Evolutionary conservation across 2,888 invertebrate genomes (phyloP).

Genomic region (Diogma glabrata): DNA sequence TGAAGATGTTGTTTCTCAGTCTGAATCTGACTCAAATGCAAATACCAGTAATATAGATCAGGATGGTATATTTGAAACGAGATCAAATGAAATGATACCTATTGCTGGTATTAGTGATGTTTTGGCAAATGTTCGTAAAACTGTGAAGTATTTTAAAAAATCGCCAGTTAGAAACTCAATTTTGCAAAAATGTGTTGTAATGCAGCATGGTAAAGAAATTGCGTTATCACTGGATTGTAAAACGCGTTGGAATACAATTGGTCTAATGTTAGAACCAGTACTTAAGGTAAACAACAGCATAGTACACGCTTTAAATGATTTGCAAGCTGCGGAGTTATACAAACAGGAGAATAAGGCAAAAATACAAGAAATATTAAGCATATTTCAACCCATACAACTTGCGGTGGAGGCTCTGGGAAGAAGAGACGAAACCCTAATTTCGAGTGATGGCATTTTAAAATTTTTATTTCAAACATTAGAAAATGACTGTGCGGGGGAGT

Average conservation of each 20-base stretch:
- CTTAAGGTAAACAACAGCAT: not conserved
- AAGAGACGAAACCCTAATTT: not conserved
- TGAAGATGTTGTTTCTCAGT: not conserved
- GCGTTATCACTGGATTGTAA: too few relatives aligned
- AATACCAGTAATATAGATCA: not conserved
- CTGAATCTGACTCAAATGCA: not conserved
- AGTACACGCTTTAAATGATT: not conserved
- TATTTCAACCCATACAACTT: not conserved
- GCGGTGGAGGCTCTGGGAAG: not conserved
- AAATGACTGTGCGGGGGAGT: not conserved
- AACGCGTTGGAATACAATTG: too few relatives aligned
- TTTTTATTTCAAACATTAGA: slow-evolving; percentile 2
- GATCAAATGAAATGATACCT: slow-evolving; percentile 2
- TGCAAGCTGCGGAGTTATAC: not conserved
- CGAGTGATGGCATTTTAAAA: slow-evolving; percentile 5
- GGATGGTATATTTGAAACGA: not conserved
- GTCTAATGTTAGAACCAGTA: not conserved
- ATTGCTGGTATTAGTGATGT: not conserved
- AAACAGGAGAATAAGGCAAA: not conserved
- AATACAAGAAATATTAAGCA: slow-evolving; percentile 4
- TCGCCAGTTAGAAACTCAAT: too few relatives aligned
- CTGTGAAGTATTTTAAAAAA: too few relatives aligned
- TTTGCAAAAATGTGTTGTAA: too few relatives aligned
- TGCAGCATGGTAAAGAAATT: not conserved
- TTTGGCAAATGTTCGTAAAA: not conserved